These are phyloP conservation scores for Apistogramma diplotaenia DNA, from an alignment of 2,113 vertebrate genomes.

Conservation along the genomic window DNA sequence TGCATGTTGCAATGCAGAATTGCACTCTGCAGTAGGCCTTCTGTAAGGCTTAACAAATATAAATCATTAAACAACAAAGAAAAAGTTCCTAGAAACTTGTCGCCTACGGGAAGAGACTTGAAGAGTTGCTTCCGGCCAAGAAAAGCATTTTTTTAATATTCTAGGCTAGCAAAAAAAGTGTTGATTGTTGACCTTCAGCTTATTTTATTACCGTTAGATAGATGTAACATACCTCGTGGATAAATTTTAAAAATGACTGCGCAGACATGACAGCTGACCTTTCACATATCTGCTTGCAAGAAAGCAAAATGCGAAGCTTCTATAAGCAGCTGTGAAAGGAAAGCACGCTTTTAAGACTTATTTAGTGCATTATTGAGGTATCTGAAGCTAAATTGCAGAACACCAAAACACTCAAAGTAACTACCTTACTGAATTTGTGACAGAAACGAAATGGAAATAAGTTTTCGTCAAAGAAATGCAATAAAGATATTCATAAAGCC, in stretches of 20 bases:
- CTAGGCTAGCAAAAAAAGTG: neutral
- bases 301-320: neutral
- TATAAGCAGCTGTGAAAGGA: neutral
- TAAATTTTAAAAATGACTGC: neutral
- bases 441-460: constrained; percentile 12
- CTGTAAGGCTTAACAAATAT: neutral
- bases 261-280: neutral
- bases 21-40: constrained; percentile 24
- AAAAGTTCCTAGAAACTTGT: neutral
- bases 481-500: constrained; percentile 46
- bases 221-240: neutral
- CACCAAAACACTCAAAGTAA: neutral
- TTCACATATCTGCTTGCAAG: fast-evolving
- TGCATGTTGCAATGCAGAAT: constrained; percentile 28
- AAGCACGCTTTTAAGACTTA: fast-evolving
- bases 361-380: neutral
- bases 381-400: neutral
- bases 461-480: constrained; percentile 15
- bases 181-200: neutral
- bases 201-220: neutral
- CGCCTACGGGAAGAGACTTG: too few species aligned
- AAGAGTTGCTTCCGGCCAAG: too few species aligned
- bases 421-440: constrained; percentile 20
- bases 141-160: neutral
- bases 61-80: neutral